A percentile compares a stretch with the other conserved stretches of the same genome.
phyloP scores from a whole-genome alignment of 2,797 vertebrate genomes.

The Lepilemur ruficaudatus region DNA sequence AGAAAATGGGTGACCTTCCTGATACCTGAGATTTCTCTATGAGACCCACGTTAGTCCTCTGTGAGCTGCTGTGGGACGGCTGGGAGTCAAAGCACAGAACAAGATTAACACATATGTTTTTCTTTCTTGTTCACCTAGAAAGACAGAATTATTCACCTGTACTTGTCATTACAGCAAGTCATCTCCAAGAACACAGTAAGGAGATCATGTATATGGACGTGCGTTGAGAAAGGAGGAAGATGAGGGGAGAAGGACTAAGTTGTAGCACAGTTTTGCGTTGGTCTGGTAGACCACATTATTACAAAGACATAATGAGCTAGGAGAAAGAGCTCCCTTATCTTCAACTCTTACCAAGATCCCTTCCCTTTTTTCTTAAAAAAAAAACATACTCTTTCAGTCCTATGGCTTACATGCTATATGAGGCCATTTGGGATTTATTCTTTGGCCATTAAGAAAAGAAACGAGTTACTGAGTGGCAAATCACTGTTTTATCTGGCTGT shows the following conservation, averaged over 20 bases:
- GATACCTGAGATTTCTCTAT: constrained; percentile 73
- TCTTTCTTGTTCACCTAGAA: constrained; percentile 63
- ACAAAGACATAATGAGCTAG: background rate
- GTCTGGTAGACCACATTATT: background rate
- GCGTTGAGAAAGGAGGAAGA: background rate
- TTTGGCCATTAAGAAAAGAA: constrained; percentile 56
- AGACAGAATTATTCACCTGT: constrained; percentile 4
- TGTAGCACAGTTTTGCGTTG: background rate
- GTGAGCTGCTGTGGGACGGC: constrained; percentile 68
- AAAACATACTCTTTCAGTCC: constrained; percentile 14
- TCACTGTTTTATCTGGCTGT: constrained; percentile 45
- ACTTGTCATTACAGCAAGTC: constrained; percentile 41
- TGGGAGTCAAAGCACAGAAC: constrained; percentile 53
- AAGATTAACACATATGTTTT: constrained; percentile 56
- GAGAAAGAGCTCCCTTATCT: background rate
- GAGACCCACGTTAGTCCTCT: constrained; percentile 64
- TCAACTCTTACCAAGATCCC: background rate
- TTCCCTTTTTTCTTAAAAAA: background rate
- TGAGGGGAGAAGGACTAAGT: background rate
- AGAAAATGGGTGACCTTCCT: constrained; percentile 75
- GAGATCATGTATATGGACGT: background rate
- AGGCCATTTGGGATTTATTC: constrained; percentile 42
- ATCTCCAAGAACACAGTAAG: constrained; percentile 16
- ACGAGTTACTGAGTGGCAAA: constrained; percentile 17
- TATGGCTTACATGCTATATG: background rate